A percentile compares a stretch with the other conserved stretches of the same genome.
These are phyloP conservation scores for Halictus rubicundus DNA, from an alignment of 1,140 invertebrate genomes.

Conservation along the genomic window DNA sequence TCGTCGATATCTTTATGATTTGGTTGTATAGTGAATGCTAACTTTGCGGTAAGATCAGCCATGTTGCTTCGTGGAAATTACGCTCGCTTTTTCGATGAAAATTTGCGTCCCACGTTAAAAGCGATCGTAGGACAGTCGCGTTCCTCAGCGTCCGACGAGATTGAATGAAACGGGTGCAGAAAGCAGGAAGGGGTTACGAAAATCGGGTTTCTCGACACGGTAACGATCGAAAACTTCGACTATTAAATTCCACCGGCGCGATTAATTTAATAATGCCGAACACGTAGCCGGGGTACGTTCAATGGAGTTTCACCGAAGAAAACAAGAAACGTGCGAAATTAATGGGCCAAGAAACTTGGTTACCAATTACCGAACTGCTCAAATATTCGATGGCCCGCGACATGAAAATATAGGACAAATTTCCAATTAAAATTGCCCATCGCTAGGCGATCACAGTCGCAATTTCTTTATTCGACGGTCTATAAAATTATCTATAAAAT, in stretches of 20 bases:
- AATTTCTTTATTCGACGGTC: background rate
- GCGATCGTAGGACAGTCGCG: background rate
- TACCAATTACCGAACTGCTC: background rate
- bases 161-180: conserved; percentile 11
- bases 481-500: too few species aligned
- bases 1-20: too few species aligned
- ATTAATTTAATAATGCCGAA: conserved; percentile 31
- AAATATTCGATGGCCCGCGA: background rate
- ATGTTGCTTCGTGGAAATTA: too few species aligned
- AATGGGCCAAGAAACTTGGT: background rate
- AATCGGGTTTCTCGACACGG: conserved; percentile 3
- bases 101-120: conserved; percentile 3
- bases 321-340: conserved; percentile 25
- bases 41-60: too few species aligned
- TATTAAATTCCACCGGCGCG: conserved; percentile 31
- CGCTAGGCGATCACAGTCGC: background rate
- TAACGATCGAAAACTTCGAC: conserved; percentile 28
- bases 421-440: background rate
- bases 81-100: background rate
- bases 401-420: background rate
- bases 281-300: background rate
- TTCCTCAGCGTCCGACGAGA: background rate
- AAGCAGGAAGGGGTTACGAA: conserved; percentile 18
- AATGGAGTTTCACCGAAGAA: conserved; percentile 13
- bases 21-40: too few species aligned